A percentile compares a stretch with the other conserved stretches of the same genome.
Conservation (phyloP, 2,888 invertebrate species). For the Dicycla oo region DNA sequence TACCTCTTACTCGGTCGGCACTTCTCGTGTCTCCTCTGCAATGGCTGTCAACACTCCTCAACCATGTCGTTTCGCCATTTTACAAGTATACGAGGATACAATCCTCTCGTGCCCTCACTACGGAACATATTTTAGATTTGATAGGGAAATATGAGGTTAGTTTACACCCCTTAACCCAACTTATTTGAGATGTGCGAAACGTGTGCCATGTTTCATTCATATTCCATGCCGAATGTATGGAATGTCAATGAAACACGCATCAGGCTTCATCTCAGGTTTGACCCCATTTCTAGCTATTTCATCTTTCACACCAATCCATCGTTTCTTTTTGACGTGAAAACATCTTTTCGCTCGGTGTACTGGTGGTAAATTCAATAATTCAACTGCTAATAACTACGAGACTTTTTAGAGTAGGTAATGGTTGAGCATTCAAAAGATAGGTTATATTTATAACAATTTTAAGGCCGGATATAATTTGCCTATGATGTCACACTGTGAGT, state of each 20-base stretch:
- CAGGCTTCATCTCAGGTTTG: background rate
- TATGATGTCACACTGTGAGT: too few relatives aligned
- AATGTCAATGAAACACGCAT: too few relatives aligned
- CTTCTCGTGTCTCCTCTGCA: slow-evolving; percentile 71
- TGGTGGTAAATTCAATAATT: too few relatives aligned
- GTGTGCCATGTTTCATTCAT: background rate
- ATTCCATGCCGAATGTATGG: too few relatives aligned
- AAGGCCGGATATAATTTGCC: too few relatives aligned
- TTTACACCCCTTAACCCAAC: background rate
- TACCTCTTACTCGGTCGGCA: slow-evolving; percentile 63
- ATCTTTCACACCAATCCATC: background rate
- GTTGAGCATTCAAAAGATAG: too few relatives aligned
- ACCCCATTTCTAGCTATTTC: background rate
- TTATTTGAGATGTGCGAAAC: background rate
- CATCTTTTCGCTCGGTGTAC: too few relatives aligned
- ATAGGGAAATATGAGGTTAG: slow-evolving; percentile 71
- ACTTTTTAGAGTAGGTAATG: too few relatives aligned
- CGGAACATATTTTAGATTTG: slow-evolving; percentile 66
- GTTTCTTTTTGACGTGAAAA: too few relatives aligned
- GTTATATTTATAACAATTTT: too few relatives aligned
- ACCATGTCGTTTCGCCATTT: slow-evolving; percentile 63
- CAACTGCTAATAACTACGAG: too few relatives aligned
- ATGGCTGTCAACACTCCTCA: slow-evolving; percentile 69
- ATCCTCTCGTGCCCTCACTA: slow-evolving; percentile 62
- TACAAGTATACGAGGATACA: slow-evolving; percentile 69